A percentile compares a stretch with the other conserved stretches of the same genome.
Evolutionary conservation across 2,113 vertebrate genomes (phyloP).

Genomic region (Brachirus orientalis): DNA sequence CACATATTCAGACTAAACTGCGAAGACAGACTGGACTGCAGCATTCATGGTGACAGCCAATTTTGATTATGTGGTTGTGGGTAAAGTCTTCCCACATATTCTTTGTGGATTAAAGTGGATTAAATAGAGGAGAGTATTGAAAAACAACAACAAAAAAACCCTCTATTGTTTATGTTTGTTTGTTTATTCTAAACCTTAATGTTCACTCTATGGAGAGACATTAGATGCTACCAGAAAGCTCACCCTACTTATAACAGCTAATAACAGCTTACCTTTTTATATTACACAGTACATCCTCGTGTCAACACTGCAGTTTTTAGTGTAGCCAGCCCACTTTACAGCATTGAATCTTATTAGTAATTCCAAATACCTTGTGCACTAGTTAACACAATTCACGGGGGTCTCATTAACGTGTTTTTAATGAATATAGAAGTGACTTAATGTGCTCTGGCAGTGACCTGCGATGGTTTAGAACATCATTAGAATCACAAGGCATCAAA

Average conservation of each 20-base stretch:
- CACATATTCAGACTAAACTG: too few species aligned
- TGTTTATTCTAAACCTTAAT: slow-evolving; percentile 11
- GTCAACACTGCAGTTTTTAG: slow-evolving; percentile 37
- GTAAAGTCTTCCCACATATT: too few species aligned
- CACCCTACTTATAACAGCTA: neutral
- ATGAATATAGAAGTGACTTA: slow-evolving; percentile 63
- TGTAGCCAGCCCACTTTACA: slow-evolving; percentile 26
- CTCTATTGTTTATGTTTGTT: neutral
- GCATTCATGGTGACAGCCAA: too few species aligned
- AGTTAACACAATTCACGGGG: slow-evolving; percentile 67
- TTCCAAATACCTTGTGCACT: slow-evolving; percentile 58
- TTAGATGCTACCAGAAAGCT: slow-evolving; percentile 1
- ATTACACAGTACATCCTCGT: slow-evolving; percentile 17
- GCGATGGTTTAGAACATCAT: slow-evolving; percentile 66
- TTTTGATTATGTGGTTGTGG: too few species aligned
- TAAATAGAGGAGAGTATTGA: too few species aligned
- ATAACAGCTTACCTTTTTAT: slow-evolving; percentile 25
- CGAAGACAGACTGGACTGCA: too few species aligned
- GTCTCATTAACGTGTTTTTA: slow-evolving; percentile 72
- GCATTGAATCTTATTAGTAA: slow-evolving; percentile 43
- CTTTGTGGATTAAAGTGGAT: too few species aligned
- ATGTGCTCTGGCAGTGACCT: slow-evolving; percentile 65
- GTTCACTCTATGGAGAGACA: slow-evolving; percentile 10
- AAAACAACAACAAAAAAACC: neutral
- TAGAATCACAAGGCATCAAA: slow-evolving; percentile 67